These are phyloP conservation scores for Micromussa lordhowensis DNA, from an alignment of 92 coral and sea anemone genomes.

Conservation along the genomic window DNA sequence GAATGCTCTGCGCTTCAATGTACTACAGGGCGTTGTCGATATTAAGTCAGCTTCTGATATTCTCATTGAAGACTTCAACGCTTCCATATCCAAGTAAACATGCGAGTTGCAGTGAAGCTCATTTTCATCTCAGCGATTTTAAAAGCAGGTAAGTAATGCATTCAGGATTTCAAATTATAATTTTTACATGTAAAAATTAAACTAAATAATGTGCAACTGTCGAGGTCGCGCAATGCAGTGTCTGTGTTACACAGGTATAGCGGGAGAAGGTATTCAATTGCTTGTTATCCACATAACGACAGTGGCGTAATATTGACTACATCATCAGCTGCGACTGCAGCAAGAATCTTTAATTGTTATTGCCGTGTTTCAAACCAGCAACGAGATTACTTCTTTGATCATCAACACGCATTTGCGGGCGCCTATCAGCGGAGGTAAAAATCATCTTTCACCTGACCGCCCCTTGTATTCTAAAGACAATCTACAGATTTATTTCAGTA, in stretches of 20 bases:
- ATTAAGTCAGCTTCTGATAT: background rate
- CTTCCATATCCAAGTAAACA: background rate
- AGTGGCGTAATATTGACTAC: background rate
- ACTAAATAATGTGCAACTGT: no score
- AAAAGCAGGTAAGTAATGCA: conserved; percentile 26
- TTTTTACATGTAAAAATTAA: background rate
- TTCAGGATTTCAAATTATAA: background rate
- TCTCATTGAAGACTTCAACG: background rate
- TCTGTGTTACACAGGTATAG: background rate
- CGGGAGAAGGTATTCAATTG: background rate
- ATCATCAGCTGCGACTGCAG: background rate
- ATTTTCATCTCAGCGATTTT: conserved; percentile 11
- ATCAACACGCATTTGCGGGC: background rate
- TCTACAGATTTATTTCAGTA: background rate
- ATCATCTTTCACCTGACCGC: background rate
- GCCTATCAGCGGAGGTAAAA: background rate
- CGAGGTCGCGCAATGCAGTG: background rate
- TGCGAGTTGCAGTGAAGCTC: background rate
- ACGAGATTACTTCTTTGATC: background rate
- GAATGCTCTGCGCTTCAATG: background rate
- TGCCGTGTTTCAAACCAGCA: background rate
- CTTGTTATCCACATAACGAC: background rate
- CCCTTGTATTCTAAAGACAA: no score
- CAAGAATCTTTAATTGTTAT: background rate
- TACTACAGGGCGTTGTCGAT: background rate